Evolutionary conservation across 2,888 invertebrate species (phyloP), one percentile per base, ranked within the genome.

Genomic region (Mystacides longicornis): DNA sequence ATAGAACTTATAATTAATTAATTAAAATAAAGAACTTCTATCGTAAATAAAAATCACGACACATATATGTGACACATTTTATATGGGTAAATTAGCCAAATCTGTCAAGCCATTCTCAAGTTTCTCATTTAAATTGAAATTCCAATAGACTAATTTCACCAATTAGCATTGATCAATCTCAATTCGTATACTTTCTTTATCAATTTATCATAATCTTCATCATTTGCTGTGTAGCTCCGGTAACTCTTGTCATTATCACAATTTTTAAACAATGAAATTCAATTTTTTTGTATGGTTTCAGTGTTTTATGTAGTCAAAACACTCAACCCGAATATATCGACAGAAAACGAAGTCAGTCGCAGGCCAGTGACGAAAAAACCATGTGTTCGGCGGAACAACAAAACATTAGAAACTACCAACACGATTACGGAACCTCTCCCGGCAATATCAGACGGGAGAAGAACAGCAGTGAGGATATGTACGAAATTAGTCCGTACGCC

Each of bases 401-500:
- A 66, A 84, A 85, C 65, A 75, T 81, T 55, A 73, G 82, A 57
- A 85, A 85, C 69, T 80, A 80, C 59, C 84, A 84, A 64, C 85
- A 85, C 64, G 82, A 85, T 60, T 84, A 84, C 67, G 82, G 77
- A 1, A 76, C 78, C 23, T 77, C 78, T 1, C 77, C 78, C 16
- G 37, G 37, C 4, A 37, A 37, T 14, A 37, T 37, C 16, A 37
- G 37, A 14, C 14, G 37, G 16, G 37, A 37, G 14, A 37, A 37
- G 16, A 3, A 37, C 16, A 37, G 16, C 16, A 14, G 37, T 37
- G 37, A 37, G 16, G 87, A 87, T 70, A 87, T 87, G 77, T 87
- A 87, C 71, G 87, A 88, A 72, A 88, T 88, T 68, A 87, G 87
- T 67, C 87, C 87, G 1, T 88, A 88, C 69, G 87, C 87, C 49